phyloP scores from a whole-genome alignment of 2,888 invertebrate genomes.

The Pristionchus entomophagus region DNA sequence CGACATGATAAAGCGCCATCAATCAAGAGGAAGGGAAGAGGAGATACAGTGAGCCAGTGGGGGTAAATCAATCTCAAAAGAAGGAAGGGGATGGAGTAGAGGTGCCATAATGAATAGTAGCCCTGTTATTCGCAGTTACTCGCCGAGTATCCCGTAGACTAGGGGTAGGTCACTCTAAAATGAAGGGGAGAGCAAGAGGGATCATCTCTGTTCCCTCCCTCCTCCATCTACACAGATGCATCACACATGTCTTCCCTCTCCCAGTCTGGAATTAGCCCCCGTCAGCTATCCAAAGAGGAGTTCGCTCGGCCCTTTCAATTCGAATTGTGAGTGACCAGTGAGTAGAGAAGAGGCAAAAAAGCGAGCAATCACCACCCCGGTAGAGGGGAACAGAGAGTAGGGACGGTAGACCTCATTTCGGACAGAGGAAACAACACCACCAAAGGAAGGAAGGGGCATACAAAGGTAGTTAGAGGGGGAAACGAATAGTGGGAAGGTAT shows the following conservation, averaged over 20 bases:
- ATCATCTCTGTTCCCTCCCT: not conserved
- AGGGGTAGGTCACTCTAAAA: not conserved
- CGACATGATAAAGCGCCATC: conserved; percentile 8
- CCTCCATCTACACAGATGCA: conserved; percentile 19
- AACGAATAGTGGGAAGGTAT: not conserved
- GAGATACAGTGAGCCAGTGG: too few species aligned
- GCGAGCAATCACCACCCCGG: not conserved
- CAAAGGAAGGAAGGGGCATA: too few species aligned
- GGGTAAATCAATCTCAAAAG: too few species aligned
- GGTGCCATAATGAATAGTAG: too few species aligned
- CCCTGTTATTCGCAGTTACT: too few species aligned
- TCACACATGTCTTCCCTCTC: conserved; percentile 22
- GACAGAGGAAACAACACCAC: not conserved
- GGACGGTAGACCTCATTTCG: conserved; percentile 24
- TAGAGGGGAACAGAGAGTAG: not conserved
- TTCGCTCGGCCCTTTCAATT: conserved; percentile 19
- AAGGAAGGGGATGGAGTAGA: too few species aligned
- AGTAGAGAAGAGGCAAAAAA: not conserved
- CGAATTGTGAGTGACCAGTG: not conserved
- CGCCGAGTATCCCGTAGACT: not conserved
- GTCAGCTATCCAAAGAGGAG: not conserved
- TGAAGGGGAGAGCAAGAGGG: not conserved
- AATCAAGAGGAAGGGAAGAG: too few species aligned
- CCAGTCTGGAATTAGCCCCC: conserved; percentile 10
- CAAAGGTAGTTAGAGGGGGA: conserved; percentile 14